Evolutionary conservation across 2,113 vertebrate species (phyloP).

Genomic region (Oreochromis tanganicae): DNA sequence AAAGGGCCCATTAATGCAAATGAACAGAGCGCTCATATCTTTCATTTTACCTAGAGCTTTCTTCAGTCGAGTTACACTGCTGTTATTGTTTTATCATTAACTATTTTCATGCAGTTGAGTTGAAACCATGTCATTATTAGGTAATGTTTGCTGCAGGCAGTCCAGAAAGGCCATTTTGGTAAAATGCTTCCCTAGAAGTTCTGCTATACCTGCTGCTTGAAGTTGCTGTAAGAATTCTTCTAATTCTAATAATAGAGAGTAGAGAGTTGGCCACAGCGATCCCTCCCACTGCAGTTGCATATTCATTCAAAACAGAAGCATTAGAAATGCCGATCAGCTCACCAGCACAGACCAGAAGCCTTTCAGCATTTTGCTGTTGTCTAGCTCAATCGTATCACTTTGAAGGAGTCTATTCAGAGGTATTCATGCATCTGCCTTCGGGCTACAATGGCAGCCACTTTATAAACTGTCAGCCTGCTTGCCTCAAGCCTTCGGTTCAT

Average conservation of each 20-base stretch:
- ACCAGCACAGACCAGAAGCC: constrained; percentile 64
- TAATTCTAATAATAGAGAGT: background rate
- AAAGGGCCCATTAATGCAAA: background rate
- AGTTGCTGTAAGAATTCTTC: constrained; percentile 26
- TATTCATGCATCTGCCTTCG: constrained; percentile 90
- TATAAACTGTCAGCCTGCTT: constrained; percentile 89
- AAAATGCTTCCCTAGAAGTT: background rate
- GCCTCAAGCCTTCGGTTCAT: constrained; percentile 78
- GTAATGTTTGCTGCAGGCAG: background rate
- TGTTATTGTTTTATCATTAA: background rate
- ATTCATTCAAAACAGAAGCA: constrained; percentile 82
- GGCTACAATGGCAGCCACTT: constrained; percentile 87
- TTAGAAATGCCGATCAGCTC: constrained; percentile 70
- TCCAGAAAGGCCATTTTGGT: background rate
- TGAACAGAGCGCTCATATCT: background rate
- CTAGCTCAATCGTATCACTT: constrained; percentile 94
- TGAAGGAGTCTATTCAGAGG: constrained; percentile 91
- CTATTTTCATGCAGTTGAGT: background rate
- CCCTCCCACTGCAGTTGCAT: constrained; percentile 82
- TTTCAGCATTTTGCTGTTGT: constrained; percentile 88
- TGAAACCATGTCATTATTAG: background rate
- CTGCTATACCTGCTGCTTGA: background rate
- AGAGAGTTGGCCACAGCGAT: constrained; percentile 29
- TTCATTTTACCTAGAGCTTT: background rate
- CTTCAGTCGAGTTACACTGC: background rate